phyloP scores from a whole-genome alignment of 2,113 vertebrate genomes.

The Elachura formosa region DNA sequence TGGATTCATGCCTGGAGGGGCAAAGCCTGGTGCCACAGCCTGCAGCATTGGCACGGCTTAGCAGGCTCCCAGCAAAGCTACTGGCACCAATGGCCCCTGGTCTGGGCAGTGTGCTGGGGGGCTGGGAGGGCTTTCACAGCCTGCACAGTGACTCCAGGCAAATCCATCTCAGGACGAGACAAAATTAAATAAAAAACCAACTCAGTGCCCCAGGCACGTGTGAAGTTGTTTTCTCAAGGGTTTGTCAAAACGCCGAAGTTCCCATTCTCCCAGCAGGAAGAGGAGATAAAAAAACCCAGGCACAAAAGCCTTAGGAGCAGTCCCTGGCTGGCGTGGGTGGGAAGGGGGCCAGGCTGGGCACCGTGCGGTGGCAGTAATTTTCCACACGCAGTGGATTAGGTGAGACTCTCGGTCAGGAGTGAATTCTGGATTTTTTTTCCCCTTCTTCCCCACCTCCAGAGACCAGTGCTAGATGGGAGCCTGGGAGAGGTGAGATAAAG shows the following conservation, averaged over 20 bases:
- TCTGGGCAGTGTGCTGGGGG: background rate
- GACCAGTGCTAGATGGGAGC: background rate
- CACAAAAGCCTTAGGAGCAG: conserved; percentile 15
- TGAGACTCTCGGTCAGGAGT: conserved; percentile 2
- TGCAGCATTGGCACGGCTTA: background rate
- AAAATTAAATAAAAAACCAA: background rate
- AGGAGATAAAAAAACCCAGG: background rate
- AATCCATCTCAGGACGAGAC: background rate
- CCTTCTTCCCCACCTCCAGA: conserved; percentile 12
- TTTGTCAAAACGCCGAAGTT: background rate
- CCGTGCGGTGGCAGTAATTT: conserved; percentile 30
- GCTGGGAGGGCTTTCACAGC: background rate
- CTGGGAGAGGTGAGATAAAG: conserved; percentile 31
- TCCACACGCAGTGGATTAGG: background rate
- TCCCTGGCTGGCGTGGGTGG: background rate
- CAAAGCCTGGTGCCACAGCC: background rate
- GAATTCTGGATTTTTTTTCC: background rate
- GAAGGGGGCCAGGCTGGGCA: conserved; percentile 18
- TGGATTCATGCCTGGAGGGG: background rate
- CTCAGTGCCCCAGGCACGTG: conserved; percentile 13
- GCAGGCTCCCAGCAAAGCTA: background rate
- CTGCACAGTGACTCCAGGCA: background rate
- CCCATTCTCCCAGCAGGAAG: conserved; percentile 42
- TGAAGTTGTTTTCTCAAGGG: conserved; percentile 15
- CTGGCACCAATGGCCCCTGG: background rate